Base-by-base conservation (phyloP, 2,797 vertebrate species). In the Falco naumanni region DNA sequence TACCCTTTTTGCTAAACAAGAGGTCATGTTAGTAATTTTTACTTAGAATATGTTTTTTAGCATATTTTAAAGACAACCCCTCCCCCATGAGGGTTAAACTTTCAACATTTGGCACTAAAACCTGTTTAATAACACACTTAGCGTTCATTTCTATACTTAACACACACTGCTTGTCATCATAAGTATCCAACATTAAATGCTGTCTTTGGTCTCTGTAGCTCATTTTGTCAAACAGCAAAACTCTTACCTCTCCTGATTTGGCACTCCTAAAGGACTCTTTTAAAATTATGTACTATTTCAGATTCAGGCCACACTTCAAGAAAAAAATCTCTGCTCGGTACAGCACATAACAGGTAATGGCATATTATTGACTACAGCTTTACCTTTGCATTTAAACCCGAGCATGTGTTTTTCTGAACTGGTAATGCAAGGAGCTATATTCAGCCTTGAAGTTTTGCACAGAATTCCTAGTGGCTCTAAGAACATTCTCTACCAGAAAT, bases 201-300 rank as follows among this genome's bases (percentile, higher is more conserved):
- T 85, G 43, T 60, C 66, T 90, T 87, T 54, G 59, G 61, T 78
- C 85, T 84, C 41, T 72, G 48, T 61, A 71, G 34, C 50, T 89
- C 71, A 56, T 89, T 95, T 93, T 68, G 43, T 80, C 47, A 48
- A 65, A 74, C 2, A 31, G 50, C 0, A 2, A 84, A 95, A 81
- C 48, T 81, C 65, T 74, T 72, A 78, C 84, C 79, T 89, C 59
- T 87, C 65, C 69, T 91, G 47, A 92, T 94, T 82, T 84, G 34
- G 28, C 39, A 86, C 37, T 95, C 90, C 33, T 90, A 81, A 78
- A 81, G 33, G 57, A 72, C 33, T 83, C 20, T 75, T 80, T 64
- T 47, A 39, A 93, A 93, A 81, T 53, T 37, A 65, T 65, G 57
- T 89, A 84, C 31, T 11, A 4, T 78, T 94, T 86, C 69, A 84